Percentiles rank a stretch among this genome's conserved stretches.
phyloP scores from a whole-genome alignment of 2,888 invertebrate species.

The Sarcophaga subvicina region DNA sequence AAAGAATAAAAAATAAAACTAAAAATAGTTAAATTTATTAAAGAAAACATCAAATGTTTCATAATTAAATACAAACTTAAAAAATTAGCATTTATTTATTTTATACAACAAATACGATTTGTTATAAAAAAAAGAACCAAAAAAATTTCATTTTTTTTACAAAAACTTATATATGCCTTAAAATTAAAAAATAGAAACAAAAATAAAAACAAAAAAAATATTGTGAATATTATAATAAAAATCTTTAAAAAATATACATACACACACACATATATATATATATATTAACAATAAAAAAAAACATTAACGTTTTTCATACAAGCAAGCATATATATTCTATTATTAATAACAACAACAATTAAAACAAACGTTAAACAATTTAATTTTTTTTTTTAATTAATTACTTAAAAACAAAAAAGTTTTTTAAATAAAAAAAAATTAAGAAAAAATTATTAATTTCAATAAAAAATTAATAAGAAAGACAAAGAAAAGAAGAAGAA shows the following conservation, averaged over 20 bases:
- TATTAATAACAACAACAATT: too few relatives aligned
- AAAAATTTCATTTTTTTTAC: conserved; percentile 20
- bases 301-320: too few relatives aligned
- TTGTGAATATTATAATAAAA: conserved; percentile 23
- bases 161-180: conserved; percentile 63
- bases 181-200: conserved; percentile 58
- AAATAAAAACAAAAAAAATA: neutral
- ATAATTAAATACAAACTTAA: conserved; percentile 35
- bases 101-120: conserved; percentile 67
- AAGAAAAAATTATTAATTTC: conserved; percentile 14
- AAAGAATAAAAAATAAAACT: conserved; percentile 51
- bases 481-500: neutral
- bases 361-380: too few relatives aligned
- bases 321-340: too few relatives aligned
- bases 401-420: conserved; percentile 26
- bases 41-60: conserved; percentile 68
- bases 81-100: conserved; percentile 67
- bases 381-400: too few relatives aligned
- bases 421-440: conserved; percentile 11
- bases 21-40: conserved; percentile 36
- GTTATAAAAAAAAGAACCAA: conserved; percentile 46
- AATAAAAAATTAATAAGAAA: neutral
- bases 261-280: neutral
- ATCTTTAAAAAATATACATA: conserved; percentile 8
- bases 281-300: too few relatives aligned